Base-by-base conservation (phyloP, 2,113 vertebrate species). In the Epinephelus lanceolatus region DNA sequence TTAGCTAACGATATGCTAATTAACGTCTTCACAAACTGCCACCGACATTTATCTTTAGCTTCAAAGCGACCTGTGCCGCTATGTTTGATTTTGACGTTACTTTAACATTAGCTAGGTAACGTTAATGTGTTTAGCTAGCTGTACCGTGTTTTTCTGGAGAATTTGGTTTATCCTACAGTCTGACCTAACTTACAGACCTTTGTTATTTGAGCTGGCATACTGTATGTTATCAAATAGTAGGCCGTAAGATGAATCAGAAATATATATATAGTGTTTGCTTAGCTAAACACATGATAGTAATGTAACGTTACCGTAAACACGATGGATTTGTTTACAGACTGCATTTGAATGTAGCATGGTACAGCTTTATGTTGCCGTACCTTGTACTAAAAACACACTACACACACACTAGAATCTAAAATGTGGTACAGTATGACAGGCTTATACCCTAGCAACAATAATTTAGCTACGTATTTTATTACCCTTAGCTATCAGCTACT, bases 61-160 rank as follows among this genome's bases (percentile, higher is more conserved):
- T 4, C 0, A 4, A 56, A 56, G 23, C 25, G 56, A 49, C 18
- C 4, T 25, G 7, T 47, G 37, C 10, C 21, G 25, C 25, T 66
- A 57, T 6, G 33, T 40, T 63, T 18, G 10, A 62, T 78, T n/a
- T 65, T 7, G 11, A 49, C 53, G 45, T 66, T 55, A 33, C 21
- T 17, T 40, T 71, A 37, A 40, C 21, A 51, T 52, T 18, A 37
- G 61, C 27, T 11, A 13, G 73, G 51, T 83, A 65, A 59, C 71
- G 33, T 33, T 53, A 53, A n/a, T 23, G n/a, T 27, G 56, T 53
- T 72, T 42, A 72, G 25, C 2, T 1, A 12, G 37, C 25, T 61
- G 21, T 37, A 37, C 6, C 6, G 33, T 37, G 33, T 6, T 37
- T 37, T 37, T 19, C 13, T 6, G 19, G 23, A 1, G 3, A 18